A percentile compares a stretch with the other conserved stretches of the same genome.
phyloP scores from a whole-genome alignment of 1,140 invertebrate species.

The Sinella curviseta region DNA sequence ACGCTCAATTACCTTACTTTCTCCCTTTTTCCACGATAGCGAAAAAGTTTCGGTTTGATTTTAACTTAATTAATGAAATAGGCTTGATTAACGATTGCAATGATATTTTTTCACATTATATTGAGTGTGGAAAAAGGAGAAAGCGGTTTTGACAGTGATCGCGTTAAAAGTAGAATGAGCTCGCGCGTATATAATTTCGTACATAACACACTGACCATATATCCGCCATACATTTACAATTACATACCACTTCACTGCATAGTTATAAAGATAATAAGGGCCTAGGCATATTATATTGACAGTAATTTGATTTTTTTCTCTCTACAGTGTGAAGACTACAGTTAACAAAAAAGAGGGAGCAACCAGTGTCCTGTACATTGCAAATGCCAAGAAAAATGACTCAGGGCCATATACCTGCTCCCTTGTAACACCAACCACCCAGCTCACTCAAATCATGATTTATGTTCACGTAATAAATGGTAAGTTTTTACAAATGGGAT shows the following conservation, averaged over 20 bases:
- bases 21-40: no score
- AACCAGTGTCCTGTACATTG: constrained; percentile 76
- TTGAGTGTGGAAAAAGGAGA: no score
- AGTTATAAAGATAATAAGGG: no score
- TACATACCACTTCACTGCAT: no score
- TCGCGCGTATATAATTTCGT: no score
- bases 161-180: no score
- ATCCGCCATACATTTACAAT: no score
- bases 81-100: background rate
- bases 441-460: constrained; percentile 72
- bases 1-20: background rate
- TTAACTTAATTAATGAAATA: constrained; percentile 6
- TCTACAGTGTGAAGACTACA: constrained; percentile 74
- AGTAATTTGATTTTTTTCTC: constrained; percentile 3
- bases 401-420: constrained; percentile 84
- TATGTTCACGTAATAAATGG: constrained; percentile 81
- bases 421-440: constrained; percentile 59
- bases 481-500: constrained; percentile 55
- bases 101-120: background rate
- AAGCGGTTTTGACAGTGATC: no score
- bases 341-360: constrained; percentile 69
- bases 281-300: no score
- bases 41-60: background rate
- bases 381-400: constrained; percentile 76
- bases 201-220: no score